Base-by-base conservation (phyloP, 2,113 vertebrate species). In the Stictonetta naevosa region DNA sequence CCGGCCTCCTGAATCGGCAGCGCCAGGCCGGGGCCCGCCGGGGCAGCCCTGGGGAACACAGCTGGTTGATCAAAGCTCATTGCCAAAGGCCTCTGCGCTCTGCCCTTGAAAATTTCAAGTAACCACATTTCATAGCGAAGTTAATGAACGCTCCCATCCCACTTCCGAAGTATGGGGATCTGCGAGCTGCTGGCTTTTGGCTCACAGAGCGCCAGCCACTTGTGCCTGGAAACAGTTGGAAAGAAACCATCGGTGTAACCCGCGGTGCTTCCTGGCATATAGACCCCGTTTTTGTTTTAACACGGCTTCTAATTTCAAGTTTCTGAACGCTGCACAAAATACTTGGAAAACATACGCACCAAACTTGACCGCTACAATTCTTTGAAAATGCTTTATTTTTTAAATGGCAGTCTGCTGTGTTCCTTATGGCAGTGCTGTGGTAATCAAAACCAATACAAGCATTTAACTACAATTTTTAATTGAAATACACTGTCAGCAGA, bases 21-120 rank as follows among this genome's bases (percentile, higher is more conserved):
- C 1, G 0, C 63, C 75, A 55, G 10, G 2, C 9, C 11, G 6
- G 8, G 23, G 29, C 23, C 13, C 2, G 0, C 34, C 58, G 11
- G 50, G 88, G 74, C 44, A 71, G 92, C 50, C 21, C 69, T 55
- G 20, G 73, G 59, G 20, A 78, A 55, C 15, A 3, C 2, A 0
- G 19, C 3, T 36, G 48, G 50, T 38, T 33, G 58, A 42, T 11
- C 59, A 83, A 11, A 62, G 55, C 19, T n/a, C 5, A 2, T 12
- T 76, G 63, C 76, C 53, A 28, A 66, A 62, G 46, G 60, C 40
- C 66, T 71, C 21, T 38, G 55, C n/a, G 42, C 44, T 74, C 44
- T 86, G 22, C n/a, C 64, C 31, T 13, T 10, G 23, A 13, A 40
- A 38, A 58, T 56, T 53, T 38, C 28, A 67, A 46, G 16, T 8